These are phyloP conservation scores for Catocala fraxini DNA, from an alignment of 2,888 invertebrate genomes.

Conservation along the genomic window DNA sequence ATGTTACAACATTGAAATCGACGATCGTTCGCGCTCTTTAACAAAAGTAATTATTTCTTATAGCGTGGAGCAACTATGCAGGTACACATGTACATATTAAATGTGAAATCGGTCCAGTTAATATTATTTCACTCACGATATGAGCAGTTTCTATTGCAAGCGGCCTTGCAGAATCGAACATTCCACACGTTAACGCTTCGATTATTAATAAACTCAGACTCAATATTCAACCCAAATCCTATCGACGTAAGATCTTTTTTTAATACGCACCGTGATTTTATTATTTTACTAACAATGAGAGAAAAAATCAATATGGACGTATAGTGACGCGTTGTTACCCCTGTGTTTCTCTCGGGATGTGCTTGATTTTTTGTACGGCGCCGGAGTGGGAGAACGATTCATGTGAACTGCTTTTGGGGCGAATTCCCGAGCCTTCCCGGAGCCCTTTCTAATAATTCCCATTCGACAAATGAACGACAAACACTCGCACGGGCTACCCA, in stretches of 20 bases:
- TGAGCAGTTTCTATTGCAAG: constrained; percentile 84
- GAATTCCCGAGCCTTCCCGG: constrained; percentile 87
- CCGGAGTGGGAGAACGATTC: constrained; percentile 85
- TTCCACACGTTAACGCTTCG: constrained; percentile 86
- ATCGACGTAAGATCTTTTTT: constrained; percentile 81
- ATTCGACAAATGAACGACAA: constrained; percentile 87
- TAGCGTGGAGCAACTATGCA: constrained; percentile 37
- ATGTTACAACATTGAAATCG: constrained; percentile 22
- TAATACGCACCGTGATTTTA: constrained; percentile 75
- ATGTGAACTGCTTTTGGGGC: constrained; percentile 88
- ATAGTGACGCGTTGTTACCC: constrained; percentile 86
- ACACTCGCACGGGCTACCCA: constrained; percentile 84
- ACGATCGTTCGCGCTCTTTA: constrained; percentile 38
- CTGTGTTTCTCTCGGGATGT: constrained; percentile 87
- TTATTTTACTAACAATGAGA: constrained; percentile 85
- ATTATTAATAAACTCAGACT: constrained; percentile 84
- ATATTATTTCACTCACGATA: constrained; percentile 84
- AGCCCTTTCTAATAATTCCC: constrained; percentile 86
- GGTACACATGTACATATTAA: constrained; percentile 64
- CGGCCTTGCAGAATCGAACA: constrained; percentile 85
- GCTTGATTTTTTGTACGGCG: constrained; percentile 85
- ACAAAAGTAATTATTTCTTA: constrained; percentile 37
- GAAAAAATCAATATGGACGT: constrained; percentile 86
- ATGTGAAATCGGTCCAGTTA: constrained; percentile 81
- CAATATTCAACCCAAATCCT: constrained; percentile 84